Conservation (phyloP, 2,797 vertebrate species). For the Myripristis murdjan region DNA sequence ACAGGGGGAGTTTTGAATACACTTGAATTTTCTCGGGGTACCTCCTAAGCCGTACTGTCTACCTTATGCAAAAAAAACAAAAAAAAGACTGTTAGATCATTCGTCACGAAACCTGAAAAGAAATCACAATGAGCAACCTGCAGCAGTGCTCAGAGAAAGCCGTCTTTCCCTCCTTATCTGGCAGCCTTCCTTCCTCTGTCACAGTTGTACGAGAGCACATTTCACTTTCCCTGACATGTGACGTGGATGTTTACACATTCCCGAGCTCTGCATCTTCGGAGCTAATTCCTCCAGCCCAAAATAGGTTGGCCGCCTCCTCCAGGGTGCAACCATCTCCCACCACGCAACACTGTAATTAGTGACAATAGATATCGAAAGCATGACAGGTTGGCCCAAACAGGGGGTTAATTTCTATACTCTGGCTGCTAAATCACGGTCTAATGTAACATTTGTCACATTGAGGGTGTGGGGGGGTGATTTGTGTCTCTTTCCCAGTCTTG, state of each 20-base stretch:
- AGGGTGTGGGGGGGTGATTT: too few species aligned
- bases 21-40: not conserved
- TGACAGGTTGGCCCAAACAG: slow-evolving; percentile 42
- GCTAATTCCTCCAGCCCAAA: slow-evolving; percentile 55
- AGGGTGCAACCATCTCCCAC: slow-evolving; percentile 28
- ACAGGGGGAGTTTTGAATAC: not conserved
- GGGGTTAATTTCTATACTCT: slow-evolving; percentile 28
- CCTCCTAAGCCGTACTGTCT: slow-evolving; percentile 3
- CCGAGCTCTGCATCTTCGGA: slow-evolving; percentile 36
- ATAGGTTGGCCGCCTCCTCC: slow-evolving; percentile 44
- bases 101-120: slow-evolving; percentile 5
- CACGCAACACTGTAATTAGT: too few species aligned
- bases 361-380: slow-evolving; percentile 44
- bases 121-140: slow-evolving; percentile 14
- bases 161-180: not conserved
- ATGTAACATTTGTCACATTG: slow-evolving; percentile 28
- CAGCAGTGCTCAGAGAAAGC: too few species aligned
- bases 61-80: not conserved
- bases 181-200: slow-evolving; percentile 19
- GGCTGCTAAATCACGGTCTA: slow-evolving; percentile 14
- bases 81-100: not conserved
- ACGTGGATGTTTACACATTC: slow-evolving; percentile 52
- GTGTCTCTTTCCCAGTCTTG: too few species aligned
- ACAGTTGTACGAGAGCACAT: slow-evolving; percentile 17
- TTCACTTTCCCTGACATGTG: slow-evolving; percentile 40